Conservation (phyloP, 2,888 invertebrate genomes). For the Nezara viridula region DNA sequence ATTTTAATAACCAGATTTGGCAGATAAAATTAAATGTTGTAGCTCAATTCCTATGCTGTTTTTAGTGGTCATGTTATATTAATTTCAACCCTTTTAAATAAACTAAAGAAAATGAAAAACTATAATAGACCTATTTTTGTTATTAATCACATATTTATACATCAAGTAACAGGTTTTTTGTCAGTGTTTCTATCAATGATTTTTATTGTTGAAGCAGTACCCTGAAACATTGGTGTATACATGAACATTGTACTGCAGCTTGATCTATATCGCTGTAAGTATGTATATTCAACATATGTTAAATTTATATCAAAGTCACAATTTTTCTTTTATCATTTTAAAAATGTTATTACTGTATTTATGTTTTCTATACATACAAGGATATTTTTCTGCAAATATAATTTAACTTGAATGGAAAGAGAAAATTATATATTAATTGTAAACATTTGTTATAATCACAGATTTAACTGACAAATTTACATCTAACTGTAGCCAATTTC, state of each 20-base stretch:
- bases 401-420: background rate
- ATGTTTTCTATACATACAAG: background rate
- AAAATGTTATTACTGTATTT: background rate
- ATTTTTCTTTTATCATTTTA: background rate
- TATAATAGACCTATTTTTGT: background rate
- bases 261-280: background rate
- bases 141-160: background rate
- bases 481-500: background rate
- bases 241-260: background rate
- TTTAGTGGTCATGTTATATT: background rate
- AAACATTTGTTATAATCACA: background rate
- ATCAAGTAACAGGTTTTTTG: background rate
- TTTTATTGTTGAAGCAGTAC: background rate
- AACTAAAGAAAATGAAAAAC: background rate
- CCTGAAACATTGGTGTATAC: background rate
- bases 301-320: background rate
- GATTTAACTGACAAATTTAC: background rate
- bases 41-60: background rate
- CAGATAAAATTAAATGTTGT: background rate
- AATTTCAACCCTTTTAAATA: background rate
- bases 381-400: background rate
- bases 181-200: background rate
- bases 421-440: background rate
- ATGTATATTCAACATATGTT: background rate
- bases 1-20: conserved; percentile 4